Conservation (phyloP, 2,888 invertebrate genomes). For the Romanomermis culicivorax region DNA sequence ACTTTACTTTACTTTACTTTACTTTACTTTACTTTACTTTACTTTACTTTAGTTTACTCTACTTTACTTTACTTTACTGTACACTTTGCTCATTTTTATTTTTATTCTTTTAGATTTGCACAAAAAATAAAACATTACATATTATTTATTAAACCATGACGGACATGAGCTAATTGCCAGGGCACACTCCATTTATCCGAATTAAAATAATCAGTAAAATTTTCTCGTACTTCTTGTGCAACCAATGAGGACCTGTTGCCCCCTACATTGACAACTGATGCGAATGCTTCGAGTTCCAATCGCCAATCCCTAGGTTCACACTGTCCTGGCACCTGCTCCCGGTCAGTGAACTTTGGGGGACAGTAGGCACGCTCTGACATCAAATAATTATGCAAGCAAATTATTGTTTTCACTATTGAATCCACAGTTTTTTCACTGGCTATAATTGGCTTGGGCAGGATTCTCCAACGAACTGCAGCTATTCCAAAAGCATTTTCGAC, state of each 20-base stretch:
- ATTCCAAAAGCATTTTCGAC: constrained; percentile 14
- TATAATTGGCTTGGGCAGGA: neutral
- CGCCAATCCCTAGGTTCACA: neutral
- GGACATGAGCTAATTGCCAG: neutral
- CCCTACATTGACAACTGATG: neutral
- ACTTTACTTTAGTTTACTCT: no score
- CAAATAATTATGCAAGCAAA: neutral
- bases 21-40: no score
- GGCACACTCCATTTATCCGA: neutral
- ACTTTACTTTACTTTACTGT: no score
- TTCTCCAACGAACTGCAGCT: neutral
- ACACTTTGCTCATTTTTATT: no score
- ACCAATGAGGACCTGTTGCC: neutral
- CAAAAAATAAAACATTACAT: no score
- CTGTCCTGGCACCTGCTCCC: neutral
- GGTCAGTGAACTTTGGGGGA: neutral
- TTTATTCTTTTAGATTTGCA: no score
- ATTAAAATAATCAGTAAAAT: neutral
- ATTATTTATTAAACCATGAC: neutral
- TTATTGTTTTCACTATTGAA: neutral
- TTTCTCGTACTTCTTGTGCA: neutral
- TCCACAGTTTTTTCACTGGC: neutral
- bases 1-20: no score
- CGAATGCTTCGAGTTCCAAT: neutral
- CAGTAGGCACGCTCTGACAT: no score